Base-by-base conservation (phyloP, 2,888 invertebrate genomes). In the Serrognathus titanus region DNA sequence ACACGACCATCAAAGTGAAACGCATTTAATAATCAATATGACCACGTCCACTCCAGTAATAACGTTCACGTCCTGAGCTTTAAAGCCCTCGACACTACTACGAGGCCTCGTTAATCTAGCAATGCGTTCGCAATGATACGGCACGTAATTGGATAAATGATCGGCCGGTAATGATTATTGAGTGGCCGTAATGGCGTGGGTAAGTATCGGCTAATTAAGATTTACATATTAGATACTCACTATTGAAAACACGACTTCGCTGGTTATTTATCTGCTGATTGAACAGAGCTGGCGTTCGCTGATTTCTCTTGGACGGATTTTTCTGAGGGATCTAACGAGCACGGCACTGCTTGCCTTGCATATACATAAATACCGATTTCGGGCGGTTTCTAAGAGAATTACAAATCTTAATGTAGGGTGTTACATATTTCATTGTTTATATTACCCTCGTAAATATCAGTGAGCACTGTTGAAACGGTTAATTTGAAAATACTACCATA, bases 151-250 rank as follows among this genome's bases (percentile, higher is more conserved):
- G 67, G 65, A 65, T 63, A 65, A 66, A 67, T 65, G 71, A 71
- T 72, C 69, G 69, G 63, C 63, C 65, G 62, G 64, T 70, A 71
- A 72, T 69, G 72, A 71, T 74, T 71, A 73, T 72, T 69, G 71
- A 71, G 70, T 72, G 70, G 61, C 69, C 64, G 66, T 71, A 71
- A 73, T 69, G 68, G 69, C 67, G 66, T 65, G 63, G 65, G 64
- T 67, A 71, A 70, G 71, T 69, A 72, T 70, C 66, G 64, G 63
- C 70, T 73, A 73, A 73, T 74, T 74, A 71, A 73, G 73, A 74
- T 74, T 70, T 70, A 69, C 68, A 66, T 69, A 68, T 66, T 68
- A 70, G 72, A 74, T 74, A 74, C 66, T 67, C 69, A 65, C 61
- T 58, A 61, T 61, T 60, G 58, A 52, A 63, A 59, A 59, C 61